A percentile compares a stretch with the other conserved stretches of the same genome.
These are phyloP conservation scores for Aphidius gifuensis DNA, from an alignment of 1,140 invertebrate species.

Conservation along the genomic window DNA sequence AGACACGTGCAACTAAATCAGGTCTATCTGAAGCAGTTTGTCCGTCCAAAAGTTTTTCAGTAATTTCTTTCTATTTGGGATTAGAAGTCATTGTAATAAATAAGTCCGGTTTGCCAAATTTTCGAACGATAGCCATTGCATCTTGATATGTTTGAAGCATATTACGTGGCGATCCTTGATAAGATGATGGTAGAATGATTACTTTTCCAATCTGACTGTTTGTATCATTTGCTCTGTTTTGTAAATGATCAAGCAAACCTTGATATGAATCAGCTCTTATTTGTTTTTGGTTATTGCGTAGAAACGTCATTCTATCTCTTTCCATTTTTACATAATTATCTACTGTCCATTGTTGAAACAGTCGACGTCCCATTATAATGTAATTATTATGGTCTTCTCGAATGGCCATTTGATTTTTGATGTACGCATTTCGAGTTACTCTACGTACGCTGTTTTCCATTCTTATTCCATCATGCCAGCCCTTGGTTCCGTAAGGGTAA, in stretches of 20 bases:
- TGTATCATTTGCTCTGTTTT: background rate
- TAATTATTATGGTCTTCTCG: conserved; percentile 8
- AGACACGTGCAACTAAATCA: background rate
- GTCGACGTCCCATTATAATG: conserved; percentile 19
- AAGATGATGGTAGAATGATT: background rate
- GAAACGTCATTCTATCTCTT: conserved; percentile 16
- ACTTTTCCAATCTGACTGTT: background rate
- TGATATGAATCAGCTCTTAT: background rate
- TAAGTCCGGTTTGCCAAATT: conserved; percentile 1
- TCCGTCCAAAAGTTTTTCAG: background rate
- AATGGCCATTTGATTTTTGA: conserved; percentile 22
- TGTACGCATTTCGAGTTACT: conserved; percentile 17
- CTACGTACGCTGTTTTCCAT: conserved; percentile 5
- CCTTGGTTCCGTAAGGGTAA: conserved; percentile 12
- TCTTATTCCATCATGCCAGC: conserved; percentile 18
- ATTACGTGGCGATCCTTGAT: background rate
- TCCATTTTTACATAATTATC: conserved; percentile 19
- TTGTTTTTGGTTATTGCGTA: background rate
- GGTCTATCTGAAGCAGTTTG: background rate
- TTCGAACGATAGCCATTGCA: conserved; percentile 4
- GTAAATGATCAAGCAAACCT: background rate
- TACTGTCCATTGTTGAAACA: conserved; percentile 24
- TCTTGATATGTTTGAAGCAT: conserved; percentile 1
- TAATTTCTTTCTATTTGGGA: conserved; percentile 2
- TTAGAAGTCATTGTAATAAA: conserved; percentile 3